phyloP scores from a whole-genome alignment of 2,113 vertebrate genomes.

The Trichomycterus rosablanca region DNA sequence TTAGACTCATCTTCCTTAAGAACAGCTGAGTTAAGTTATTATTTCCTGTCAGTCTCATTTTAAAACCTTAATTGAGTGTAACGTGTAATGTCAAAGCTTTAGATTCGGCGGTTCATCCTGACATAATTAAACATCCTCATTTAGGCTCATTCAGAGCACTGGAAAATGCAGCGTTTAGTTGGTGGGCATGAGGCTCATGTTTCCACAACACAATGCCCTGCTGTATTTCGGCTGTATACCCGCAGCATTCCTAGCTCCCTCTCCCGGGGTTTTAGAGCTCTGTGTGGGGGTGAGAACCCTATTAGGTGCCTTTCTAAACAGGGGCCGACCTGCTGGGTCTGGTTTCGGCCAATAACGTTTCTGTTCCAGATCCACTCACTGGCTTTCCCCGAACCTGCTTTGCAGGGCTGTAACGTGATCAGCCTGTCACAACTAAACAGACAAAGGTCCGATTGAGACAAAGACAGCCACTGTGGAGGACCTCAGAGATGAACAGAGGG shows the following conservation, averaged over 20 bases:
- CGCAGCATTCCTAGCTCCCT: slow-evolving; percentile 13
- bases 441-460: slow-evolving; percentile 25
- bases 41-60: no score
- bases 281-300: slow-evolving; percentile 42
- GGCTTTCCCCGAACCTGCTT: slow-evolving; percentile 3
- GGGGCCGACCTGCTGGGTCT: slow-evolving; percentile 4
- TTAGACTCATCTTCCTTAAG: no score
- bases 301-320: slow-evolving; percentile 39
- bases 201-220: slow-evolving; percentile 18
- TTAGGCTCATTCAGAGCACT: slow-evolving; percentile 5
- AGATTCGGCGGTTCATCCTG: no score
- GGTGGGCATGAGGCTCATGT: slow-evolving; percentile 13
- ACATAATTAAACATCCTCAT: slow-evolving; percentile 2
- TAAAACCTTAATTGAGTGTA: no score
- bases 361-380: slow-evolving; percentile 23
- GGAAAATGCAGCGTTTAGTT: slow-evolving; percentile 20
- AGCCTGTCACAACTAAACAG: not conserved
- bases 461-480: slow-evolving; percentile 26
- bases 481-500: not conserved
- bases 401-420: slow-evolving; percentile 31
- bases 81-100: no score
- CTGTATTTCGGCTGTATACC: slow-evolving; percentile 22
- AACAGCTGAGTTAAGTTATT: no score
- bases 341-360: slow-evolving; percentile 31
- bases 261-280: slow-evolving; percentile 23